These are phyloP conservation scores for Sitophilus oryzae DNA, from an alignment of 1,140 invertebrate species.

Conservation along the genomic window DNA sequence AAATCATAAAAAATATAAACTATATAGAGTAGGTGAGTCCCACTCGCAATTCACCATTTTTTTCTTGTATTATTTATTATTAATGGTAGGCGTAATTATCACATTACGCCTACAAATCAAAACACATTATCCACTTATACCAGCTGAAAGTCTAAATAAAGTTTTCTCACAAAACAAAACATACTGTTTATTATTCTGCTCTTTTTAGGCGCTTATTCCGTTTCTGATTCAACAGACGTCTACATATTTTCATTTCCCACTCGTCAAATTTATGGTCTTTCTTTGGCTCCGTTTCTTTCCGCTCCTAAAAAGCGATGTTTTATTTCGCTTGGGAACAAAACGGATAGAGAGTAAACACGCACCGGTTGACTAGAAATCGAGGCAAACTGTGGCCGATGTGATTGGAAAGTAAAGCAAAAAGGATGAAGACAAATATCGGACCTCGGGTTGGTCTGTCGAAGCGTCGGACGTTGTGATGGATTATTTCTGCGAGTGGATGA, in stretches of 20 bases:
- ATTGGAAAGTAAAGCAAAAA: slow-evolving; percentile 21
- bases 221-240: no score
- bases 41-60: no score
- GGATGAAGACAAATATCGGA: slow-evolving; percentile 21
- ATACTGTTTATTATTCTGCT: no score
- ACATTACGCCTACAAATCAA: no score
- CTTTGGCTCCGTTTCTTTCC: not conserved
- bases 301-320: not conserved
- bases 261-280: not conserved
- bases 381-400: slow-evolving; percentile 4
- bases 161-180: no score
- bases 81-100: no score
- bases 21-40: no score
- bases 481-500: slow-evolving; percentile 20
- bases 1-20: no score
- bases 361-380: slow-evolving; percentile 13
- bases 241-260: not conserved
- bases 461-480: slow-evolving; percentile 22
- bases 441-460: slow-evolving; percentile 16
- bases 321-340: slow-evolving; percentile 6
- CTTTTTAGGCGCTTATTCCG: no score
- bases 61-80: no score
- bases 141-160: no score
- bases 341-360: slow-evolving; percentile 10
- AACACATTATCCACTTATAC: no score